Evolutionary conservation across 2,113 vertebrate species (phyloP).

Genomic region (Oncorhynchus masou): DNA sequence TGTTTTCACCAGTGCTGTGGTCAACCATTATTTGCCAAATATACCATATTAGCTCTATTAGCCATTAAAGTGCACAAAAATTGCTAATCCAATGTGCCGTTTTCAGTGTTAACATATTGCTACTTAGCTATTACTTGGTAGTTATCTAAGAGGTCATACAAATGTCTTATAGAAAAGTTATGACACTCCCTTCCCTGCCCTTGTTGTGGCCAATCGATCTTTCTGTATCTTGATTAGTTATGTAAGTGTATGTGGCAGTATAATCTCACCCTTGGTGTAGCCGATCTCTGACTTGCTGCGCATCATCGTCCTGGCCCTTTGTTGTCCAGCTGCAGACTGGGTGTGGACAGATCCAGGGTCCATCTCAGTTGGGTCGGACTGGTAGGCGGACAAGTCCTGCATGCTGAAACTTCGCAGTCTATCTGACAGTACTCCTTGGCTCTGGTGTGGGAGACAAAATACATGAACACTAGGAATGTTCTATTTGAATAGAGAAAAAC

Average conservation of each 20-base stretch:
- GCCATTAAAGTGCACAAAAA: no score
- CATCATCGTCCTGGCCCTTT: conserved; percentile 81
- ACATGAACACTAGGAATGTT: background rate
- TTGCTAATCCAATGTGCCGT: no score
- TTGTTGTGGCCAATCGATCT: no score
- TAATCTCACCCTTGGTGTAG: conserved; percentile 78
- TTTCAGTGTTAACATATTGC: no score
- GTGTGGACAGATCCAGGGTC: conserved; percentile 60
- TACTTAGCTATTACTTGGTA: no score
- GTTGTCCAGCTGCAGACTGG: conserved; percentile 75
- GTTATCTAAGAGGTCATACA: background rate
- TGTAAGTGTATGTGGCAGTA: background rate
- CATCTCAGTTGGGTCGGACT: conserved; percentile 72
- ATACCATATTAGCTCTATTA: no score
- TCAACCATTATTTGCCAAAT: no score
- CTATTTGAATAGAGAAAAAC: background rate
- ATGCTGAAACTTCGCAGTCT: conserved; percentile 97
- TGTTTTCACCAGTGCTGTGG: background rate
- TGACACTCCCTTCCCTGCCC: background rate
- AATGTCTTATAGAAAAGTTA: background rate
- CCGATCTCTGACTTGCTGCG: conserved; percentile 87
- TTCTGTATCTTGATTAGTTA: background rate
- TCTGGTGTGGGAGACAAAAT: conserved; percentile 63
- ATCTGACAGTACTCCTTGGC: conserved; percentile 95
- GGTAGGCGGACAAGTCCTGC: conserved; percentile 91